Percentiles rank a stretch among this genome's conserved stretches.
Conservation (phyloP, 2,113 vertebrate species). For the Picathartes gymnocephalus region DNA sequence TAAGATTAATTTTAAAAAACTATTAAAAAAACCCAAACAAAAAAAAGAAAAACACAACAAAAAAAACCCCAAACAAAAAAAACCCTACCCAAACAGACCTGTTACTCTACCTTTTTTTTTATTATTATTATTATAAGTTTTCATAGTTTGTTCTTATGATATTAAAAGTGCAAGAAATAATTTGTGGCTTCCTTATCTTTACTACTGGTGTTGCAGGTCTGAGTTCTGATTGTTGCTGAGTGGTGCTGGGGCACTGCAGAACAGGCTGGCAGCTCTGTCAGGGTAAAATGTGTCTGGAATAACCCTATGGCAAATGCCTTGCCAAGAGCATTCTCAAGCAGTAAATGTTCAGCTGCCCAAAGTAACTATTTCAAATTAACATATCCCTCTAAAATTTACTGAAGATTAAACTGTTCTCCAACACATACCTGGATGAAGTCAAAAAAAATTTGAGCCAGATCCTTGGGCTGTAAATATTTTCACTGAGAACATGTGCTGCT, state of each 20-base stretch:
- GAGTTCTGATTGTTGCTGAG: not conserved
- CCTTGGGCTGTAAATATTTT: not conserved
- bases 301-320: not conserved
- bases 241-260: not conserved
- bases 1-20: not conserved
- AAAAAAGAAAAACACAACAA: not conserved
- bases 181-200: not conserved
- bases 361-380: not conserved
- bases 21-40: not conserved
- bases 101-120: not conserved
- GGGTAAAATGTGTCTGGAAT: not conserved
- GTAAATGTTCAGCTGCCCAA: not conserved
- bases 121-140: not conserved
- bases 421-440: not conserved
- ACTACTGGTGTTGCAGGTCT: not conserved
- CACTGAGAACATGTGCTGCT: not conserved
- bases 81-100: not conserved
- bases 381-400: not conserved
- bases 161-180: constrained; percentile 22
- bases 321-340: not conserved
- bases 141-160: not conserved
- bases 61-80: not conserved
- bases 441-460: not conserved
- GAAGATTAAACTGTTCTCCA: not conserved
- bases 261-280: not conserved